Evolutionary conservation across 2,888 invertebrate species (phyloP).

Genomic region (Stenodera caucasica): DNA sequence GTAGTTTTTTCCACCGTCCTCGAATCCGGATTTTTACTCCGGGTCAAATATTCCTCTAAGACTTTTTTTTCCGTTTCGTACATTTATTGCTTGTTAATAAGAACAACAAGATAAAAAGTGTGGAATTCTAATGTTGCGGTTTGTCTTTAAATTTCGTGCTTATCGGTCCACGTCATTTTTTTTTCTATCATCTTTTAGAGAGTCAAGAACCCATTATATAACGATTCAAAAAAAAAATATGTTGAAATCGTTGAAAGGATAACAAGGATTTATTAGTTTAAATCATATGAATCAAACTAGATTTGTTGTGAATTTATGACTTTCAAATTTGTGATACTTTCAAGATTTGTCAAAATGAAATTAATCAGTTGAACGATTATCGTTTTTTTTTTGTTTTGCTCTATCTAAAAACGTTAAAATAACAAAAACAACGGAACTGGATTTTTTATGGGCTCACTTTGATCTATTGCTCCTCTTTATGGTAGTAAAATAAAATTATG

Average conservation of each 20-base stretch:
- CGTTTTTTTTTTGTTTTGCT: background rate
- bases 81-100: slow-evolving; percentile 3
- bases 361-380: background rate
- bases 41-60: no score
- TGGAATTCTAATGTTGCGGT: slow-evolving; percentile 1
- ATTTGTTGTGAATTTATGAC: background rate
- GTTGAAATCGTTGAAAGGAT: background rate
- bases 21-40: no score
- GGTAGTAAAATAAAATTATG: slow-evolving; percentile 2
- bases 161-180: background rate
- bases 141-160: slow-evolving; percentile 2
- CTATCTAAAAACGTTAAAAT: background rate
- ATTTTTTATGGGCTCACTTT: background rate
- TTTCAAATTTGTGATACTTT: background rate
- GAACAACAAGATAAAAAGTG: background rate
- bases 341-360: background rate
- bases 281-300: background rate
- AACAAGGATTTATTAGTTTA: background rate
- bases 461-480: background rate
- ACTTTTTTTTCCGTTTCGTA: no score
- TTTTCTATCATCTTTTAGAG: background rate
- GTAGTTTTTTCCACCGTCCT: no score
- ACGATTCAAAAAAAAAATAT: background rate
- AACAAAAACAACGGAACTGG: background rate
- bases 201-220: background rate